phyloP scores from a whole-genome alignment of 2,888 invertebrate species.

The Sinohyriopsis cumingii region DNA sequence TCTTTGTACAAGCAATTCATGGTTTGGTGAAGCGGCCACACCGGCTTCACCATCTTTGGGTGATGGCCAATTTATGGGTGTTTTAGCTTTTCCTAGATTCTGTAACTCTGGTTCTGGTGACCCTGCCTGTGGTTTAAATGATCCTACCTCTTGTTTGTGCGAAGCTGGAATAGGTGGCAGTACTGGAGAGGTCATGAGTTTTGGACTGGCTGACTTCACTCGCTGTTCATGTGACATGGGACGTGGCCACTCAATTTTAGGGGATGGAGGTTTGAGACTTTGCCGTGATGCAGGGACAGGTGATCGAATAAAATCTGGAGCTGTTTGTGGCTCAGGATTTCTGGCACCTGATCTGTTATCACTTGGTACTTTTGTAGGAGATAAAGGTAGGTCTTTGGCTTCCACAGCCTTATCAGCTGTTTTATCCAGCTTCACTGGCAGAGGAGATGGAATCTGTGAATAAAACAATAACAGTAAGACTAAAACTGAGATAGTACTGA shows the following conservation, averaged over 20 bases:
- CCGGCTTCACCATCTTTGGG: slow-evolving; percentile 30
- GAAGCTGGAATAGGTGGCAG: slow-evolving; percentile 29
- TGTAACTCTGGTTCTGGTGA: slow-evolving; percentile 13
- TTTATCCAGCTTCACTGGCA: slow-evolving; percentile 42
- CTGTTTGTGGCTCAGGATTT: slow-evolving; percentile 42
- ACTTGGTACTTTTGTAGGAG: slow-evolving; percentile 14
- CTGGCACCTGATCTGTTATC: slow-evolving; percentile 43
- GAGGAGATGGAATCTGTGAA: slow-evolving; percentile 45
- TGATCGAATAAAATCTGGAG: slow-evolving; percentile 21
- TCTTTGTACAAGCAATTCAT: background rate
- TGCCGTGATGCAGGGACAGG: slow-evolving; percentile 32
- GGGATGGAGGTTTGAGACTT: slow-evolving; percentile 34
- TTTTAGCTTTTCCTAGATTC: slow-evolving; percentile 1
- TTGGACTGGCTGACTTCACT: slow-evolving; percentile 30
- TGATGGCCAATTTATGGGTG: slow-evolving; percentile 40
- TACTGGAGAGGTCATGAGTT: slow-evolving; percentile 19
- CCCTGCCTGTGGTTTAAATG: slow-evolving; percentile 6
- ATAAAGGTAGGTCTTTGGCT: slow-evolving; percentile 13
- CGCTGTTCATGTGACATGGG: slow-evolving; percentile 19
- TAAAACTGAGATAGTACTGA: too few species aligned
- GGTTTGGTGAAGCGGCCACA: slow-evolving; percentile 12
- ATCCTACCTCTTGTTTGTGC: slow-evolving; percentile 12
- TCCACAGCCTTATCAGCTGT: slow-evolving; percentile 34
- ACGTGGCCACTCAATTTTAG: slow-evolving; percentile 34
- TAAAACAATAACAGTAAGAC: background rate